Evolutionary conservation across 2,888 invertebrate species (phyloP).

Genomic region (Cantharis flavilabris): DNA sequence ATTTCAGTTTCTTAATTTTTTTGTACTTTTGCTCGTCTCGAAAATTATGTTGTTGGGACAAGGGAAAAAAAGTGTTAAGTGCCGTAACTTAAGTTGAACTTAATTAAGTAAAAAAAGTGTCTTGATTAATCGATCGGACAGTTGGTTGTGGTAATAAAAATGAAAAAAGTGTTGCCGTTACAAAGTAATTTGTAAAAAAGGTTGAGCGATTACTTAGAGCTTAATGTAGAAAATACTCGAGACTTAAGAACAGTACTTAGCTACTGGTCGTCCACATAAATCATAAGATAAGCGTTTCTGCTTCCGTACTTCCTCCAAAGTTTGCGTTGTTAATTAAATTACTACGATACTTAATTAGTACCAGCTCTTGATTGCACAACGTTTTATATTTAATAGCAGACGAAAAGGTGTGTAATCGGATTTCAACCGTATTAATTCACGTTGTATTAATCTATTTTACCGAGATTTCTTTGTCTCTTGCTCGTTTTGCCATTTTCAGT

Average conservation of each 20-base stretch:
- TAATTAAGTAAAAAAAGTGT: slow-evolving; percentile 7
- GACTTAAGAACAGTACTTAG: slow-evolving; percentile 46
- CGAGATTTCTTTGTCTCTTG: slow-evolving; percentile 8
- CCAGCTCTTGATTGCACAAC: slow-evolving; percentile 39
- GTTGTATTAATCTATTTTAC: slow-evolving; percentile 24
- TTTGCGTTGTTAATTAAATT: slow-evolving; percentile 50
- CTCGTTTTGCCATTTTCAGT: slow-evolving; percentile 5
- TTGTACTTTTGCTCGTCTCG: not conserved
- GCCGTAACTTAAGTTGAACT: not conserved
- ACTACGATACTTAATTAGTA: slow-evolving; percentile 48
- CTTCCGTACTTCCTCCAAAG: slow-evolving; percentile 42
- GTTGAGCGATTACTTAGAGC: slow-evolving; percentile 44
- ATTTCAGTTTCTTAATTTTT: slow-evolving; percentile 14
- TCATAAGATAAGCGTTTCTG: slow-evolving; percentile 46
- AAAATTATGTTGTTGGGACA: not conserved
- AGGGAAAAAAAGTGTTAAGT: not conserved
- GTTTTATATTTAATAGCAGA: slow-evolving; percentile 32
- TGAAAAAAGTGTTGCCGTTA: slow-evolving; percentile 31
- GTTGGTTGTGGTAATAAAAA: not conserved
- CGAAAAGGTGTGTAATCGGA: slow-evolving; percentile 33
- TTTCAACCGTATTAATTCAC: slow-evolving; percentile 35
- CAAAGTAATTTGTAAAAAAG: slow-evolving; percentile 41
- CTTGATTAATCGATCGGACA: not conserved
- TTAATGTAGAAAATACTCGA: slow-evolving; percentile 41
- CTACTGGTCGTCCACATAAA: slow-evolving; percentile 47